Base-by-base conservation (phyloP, 2,113 vertebrate species). In the Lophochroa leadbeateri region DNA sequence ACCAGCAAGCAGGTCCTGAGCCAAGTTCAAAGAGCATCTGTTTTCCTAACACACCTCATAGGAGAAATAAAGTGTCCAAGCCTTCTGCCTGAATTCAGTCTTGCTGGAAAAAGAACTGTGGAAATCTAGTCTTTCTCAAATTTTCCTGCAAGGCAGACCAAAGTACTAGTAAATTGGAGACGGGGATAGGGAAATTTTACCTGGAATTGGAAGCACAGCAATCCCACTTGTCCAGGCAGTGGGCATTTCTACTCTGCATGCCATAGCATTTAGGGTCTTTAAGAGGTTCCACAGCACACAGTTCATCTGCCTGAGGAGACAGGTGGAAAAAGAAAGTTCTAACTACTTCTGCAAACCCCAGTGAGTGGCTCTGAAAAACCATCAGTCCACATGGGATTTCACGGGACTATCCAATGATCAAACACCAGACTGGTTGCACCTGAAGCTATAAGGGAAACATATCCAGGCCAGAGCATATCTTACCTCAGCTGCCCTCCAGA, bases 11-110 rank as follows among this genome's bases (percentile, higher is more conserved):
- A 61, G 12, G 11, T 37, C 20, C 27, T 84, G 44, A 94, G 53
- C 10, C 68, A 86, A 76, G 16, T 61, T 91, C 35, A 60, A 60
- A 80, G 35, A 72, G 11, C 10, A 46, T 64, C 52, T 80, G 13
- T 41, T 89, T 86, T 55, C 81, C 35, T 64, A 74, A 60, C 11
- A 37, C 7, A 60, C 20, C 8, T 77, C 33, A 16, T 13, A 39
- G n/a, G 76, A 25, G 53, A 89, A 86, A 46, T 23, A 65, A 72
- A 0, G 0, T 47, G 10, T 57, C 29, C 0, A 1, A 70, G 14
- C 57, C 50, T 43, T 57, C 64, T 60, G 31, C 23, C 55, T 75
- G 33, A 84, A 69, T 53, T 79, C 31, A 52, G 19, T 19, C 43
- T 58, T 87, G 21, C 46, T 93, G 37, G 37, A 90, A 93, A 74